These are phyloP conservation scores for Rhegmatorhina hoffmannsi DNA, from an alignment of 2,113 vertebrate species.

Conservation along the genomic window DNA sequence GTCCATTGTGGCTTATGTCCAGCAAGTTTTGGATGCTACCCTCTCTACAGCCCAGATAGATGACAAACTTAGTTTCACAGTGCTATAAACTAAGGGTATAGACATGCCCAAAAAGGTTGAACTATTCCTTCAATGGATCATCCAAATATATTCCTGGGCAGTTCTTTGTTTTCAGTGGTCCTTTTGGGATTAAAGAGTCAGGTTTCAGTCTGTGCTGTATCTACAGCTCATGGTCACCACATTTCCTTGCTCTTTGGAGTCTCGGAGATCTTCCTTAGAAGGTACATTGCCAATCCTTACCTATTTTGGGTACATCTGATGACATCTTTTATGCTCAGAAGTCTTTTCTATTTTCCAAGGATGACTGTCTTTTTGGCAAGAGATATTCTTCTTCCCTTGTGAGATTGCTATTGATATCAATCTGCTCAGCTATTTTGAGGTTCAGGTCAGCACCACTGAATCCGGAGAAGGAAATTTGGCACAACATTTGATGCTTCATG, in stretches of 20 bases:
- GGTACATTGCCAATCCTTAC: neutral
- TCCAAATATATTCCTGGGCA: neutral
- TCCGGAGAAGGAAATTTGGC: neutral
- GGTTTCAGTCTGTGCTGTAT: neutral
- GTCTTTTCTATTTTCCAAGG: neutral
- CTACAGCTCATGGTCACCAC: neutral
- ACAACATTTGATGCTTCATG: neutral
- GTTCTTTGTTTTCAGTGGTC: neutral
- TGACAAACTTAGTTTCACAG: neutral
- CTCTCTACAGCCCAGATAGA: neutral
- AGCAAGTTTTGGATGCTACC: neutral
- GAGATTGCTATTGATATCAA: neutral
- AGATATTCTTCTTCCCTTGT: neutral
- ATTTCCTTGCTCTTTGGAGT: neutral
- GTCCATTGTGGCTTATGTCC: rapidly evolving
- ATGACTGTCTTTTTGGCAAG: neutral
- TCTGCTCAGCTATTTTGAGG: neutral
- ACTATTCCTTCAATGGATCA: neutral
- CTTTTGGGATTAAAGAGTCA: neutral
- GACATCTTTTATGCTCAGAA: neutral
- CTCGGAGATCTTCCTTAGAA: neutral
- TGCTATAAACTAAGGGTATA: neutral
- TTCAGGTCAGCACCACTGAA: neutral
- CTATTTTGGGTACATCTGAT: neutral
- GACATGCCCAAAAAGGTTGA: neutral